Base-by-base conservation (phyloP, 1,140 invertebrate genomes). In the Magallana angulata region DNA sequence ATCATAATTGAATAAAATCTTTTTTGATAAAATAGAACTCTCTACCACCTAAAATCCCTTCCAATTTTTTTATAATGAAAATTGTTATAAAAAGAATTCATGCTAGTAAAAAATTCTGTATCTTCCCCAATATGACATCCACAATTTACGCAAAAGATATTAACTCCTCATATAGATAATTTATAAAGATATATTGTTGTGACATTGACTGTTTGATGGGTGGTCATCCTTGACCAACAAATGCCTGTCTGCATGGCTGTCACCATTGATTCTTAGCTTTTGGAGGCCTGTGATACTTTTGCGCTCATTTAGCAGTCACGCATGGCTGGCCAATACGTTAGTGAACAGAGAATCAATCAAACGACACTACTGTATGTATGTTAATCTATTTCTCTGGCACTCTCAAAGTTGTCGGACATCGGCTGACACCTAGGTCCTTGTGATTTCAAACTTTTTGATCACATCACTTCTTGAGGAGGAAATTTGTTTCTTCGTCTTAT, bases 271-370 rank as follows among this genome's bases (percentile, higher is more conserved):
- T 76, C 68, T 76, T 76, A 24, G 68, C 36, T 76, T 76, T 76
- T 30, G 36, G 68, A 11, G 68, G 68, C 24, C 36, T 76, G 24
- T 76, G 68, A 76, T 76, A 76, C 68, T 76, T 48, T 84, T 76
- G 68, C 68, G 68, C 68, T 76, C 68, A 76, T 76, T 76, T 76
- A 76, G 24, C 83, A 81, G 90, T 90, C 90, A 89, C 84, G 88
- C 90, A 64, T 90, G 71, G 87, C 88, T 90, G 90, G 87, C 82
- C 86, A 86, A 86, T 89, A 87, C 86, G 62, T 57, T 76, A 76
- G 68, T 76, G 68, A 76, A 76, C 68, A 30, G 24, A 24, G 68
- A 76, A 76, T 76, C 68, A 76, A 76, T 76, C 68, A 76, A 18
- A 76, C 24, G 8, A 24, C 68, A 76, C 24, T 76, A 76, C 68